Conservation (phyloP, 2,113 vertebrate species). For the Pleuronectes platessa region DNA sequence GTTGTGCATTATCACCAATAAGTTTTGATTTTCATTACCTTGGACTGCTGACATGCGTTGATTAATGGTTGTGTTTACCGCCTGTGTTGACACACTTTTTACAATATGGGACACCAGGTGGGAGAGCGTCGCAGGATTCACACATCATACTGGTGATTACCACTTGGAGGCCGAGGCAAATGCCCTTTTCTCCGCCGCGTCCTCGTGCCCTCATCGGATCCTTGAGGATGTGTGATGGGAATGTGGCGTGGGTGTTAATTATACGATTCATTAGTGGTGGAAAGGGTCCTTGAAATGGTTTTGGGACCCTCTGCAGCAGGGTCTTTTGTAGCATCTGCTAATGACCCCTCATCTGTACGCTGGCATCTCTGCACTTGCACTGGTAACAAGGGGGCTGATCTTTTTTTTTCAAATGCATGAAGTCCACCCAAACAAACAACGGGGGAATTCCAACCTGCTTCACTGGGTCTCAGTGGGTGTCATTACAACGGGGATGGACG, state of each 20-base stretch:
- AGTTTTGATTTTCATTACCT: constrained; percentile 41
- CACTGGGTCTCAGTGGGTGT: constrained; percentile 75
- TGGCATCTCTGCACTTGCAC: constrained; percentile 23
- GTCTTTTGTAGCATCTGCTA: constrained; percentile 50
- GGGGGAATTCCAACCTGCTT: constrained; percentile 60
- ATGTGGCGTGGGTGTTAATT: constrained; percentile 32
- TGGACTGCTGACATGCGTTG: constrained; percentile 17
- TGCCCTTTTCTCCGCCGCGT: constrained; percentile 5
- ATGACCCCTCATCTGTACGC: constrained; percentile 61
- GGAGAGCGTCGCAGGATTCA: constrained; percentile 24
- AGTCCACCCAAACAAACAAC: constrained; percentile 66
- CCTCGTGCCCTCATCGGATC: constrained; percentile 12
- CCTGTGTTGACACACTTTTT: constrained; percentile 56
- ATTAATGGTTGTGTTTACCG: constrained; percentile 53
- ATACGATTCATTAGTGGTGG: constrained; percentile 32
- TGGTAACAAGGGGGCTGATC: constrained; percentile 55
- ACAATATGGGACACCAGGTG: constrained; percentile 52
- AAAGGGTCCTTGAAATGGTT: constrained; percentile 43
- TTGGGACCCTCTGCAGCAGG: not conserved
- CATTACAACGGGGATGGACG: constrained; percentile 72
- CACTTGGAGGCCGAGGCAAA: constrained; percentile 18
- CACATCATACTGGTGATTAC: constrained; percentile 43
- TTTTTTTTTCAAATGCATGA: constrained; percentile 55
- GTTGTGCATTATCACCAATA: constrained; percentile 34
- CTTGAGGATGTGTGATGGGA: constrained; percentile 29